Conservation (phyloP, 92 coral and sea anemone genomes). For the Phenganax marumi region DNA sequence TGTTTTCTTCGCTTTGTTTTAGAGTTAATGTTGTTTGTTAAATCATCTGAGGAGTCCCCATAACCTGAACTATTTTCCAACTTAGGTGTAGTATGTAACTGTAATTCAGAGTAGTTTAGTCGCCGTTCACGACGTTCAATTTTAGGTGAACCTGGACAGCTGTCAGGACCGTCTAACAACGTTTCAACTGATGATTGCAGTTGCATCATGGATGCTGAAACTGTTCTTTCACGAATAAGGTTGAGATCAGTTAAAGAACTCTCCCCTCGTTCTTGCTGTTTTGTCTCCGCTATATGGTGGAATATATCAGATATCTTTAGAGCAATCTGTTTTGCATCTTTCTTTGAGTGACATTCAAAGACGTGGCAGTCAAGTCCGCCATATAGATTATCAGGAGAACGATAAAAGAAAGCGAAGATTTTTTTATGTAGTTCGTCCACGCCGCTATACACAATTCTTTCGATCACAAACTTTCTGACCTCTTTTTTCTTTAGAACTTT, state of each 20-base stretch:
- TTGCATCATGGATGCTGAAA: constrained; percentile 27
- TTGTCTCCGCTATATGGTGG: constrained; percentile 16
- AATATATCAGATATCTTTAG: constrained; percentile 28
- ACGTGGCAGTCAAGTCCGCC: constrained; percentile 56
- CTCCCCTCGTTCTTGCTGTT: constrained; percentile 10
- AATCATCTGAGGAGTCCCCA: constrained; percentile 44
- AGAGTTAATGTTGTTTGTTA: neutral
- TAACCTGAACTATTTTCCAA: constrained; percentile 41
- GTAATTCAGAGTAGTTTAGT: constrained; percentile 35
- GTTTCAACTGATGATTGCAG: constrained; percentile 29
- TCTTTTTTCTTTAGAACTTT: constrained; percentile 34
- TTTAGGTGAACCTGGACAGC: constrained; percentile 19
- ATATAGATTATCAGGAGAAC: constrained; percentile 14
- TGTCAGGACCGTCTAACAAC: neutral
- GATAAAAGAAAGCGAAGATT: constrained; percentile 61
- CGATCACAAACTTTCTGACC: constrained; percentile 49
- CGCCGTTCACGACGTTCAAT: neutral
- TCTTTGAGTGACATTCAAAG: constrained; percentile 40
- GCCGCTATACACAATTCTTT: constrained; percentile 74
- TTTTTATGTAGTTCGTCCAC: constrained; percentile 69
- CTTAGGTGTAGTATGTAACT: constrained; percentile 7
- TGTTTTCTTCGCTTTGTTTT: constrained; percentile 15
- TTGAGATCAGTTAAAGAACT: neutral
- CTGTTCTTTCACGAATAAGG: constrained; percentile 16
- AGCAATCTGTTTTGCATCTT: constrained; percentile 45